Percentiles rank a stretch among this genome's conserved stretches.
Evolutionary conservation across 2,888 invertebrate genomes (phyloP).

Genomic region (Gymnocheta viridis): DNA sequence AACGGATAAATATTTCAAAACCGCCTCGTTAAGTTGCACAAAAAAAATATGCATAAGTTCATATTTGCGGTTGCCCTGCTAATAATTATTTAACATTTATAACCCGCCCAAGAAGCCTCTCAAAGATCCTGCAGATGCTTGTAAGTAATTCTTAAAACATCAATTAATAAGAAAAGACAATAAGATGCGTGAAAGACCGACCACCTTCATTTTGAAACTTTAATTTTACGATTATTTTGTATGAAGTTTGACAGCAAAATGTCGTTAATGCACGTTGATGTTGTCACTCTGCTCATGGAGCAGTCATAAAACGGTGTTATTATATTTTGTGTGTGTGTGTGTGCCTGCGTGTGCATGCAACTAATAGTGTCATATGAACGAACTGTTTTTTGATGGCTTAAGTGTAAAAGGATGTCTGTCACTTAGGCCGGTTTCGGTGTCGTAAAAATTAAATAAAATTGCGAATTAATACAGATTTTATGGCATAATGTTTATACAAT

Average conservation of each 20-base stretch:
- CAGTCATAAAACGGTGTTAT: not conserved
- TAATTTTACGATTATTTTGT: not conserved
- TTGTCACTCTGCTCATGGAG: slow-evolving; percentile 6
- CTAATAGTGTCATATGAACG: not conserved
- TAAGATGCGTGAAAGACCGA: not conserved
- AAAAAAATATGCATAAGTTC: no score
- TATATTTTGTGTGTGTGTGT: not conserved
- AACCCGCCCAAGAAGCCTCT: not conserved
- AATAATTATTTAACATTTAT: not conserved
- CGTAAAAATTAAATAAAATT: not conserved
- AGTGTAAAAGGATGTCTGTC: not conserved
- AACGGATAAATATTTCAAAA: no score
- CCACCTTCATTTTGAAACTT: slow-evolving; percentile 4
- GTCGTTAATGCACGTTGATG: slow-evolving; percentile 21
- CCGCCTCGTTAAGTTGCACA: no score
- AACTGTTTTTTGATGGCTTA: not conserved
- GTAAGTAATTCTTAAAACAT: not conserved
- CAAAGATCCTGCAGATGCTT: not conserved
- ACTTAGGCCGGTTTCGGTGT: not conserved
- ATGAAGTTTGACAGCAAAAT: slow-evolving; percentile 11
- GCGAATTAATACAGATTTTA: not conserved
- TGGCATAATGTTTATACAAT: not conserved
- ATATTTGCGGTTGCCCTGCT: no score
- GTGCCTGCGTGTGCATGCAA: not conserved
- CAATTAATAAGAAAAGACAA: not conserved